Percentiles rank a stretch among this genome's conserved stretches.
phyloP scores from a whole-genome alignment of 2,113 vertebrate species.

The Cervus canadensis region DNA sequence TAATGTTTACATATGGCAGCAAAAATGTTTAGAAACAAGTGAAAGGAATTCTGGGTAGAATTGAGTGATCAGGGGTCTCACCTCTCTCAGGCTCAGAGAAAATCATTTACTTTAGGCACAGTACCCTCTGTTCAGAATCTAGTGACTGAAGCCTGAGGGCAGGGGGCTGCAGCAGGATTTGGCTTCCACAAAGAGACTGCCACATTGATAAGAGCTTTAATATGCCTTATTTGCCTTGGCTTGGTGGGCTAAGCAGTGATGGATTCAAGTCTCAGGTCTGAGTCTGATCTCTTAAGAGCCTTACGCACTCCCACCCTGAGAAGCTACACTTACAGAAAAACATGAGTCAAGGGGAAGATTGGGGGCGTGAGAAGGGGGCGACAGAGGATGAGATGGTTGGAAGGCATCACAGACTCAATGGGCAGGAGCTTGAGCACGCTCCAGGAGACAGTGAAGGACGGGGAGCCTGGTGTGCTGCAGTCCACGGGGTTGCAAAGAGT shows the following conservation, averaged over 20 bases:
- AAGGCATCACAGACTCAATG: background rate
- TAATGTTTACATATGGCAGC: background rate
- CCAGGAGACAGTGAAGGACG: background rate
- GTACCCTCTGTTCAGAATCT: background rate
- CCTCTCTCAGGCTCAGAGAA: background rate
- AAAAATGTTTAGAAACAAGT: constrained; percentile 7
- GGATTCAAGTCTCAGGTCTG: background rate
- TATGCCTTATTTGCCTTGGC: background rate
- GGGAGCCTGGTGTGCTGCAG: background rate
- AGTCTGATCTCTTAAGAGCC: background rate
- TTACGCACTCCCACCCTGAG: background rate
- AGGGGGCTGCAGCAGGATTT: background rate
- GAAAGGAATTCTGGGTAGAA: background rate
- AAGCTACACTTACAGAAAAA: background rate
- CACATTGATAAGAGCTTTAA: background rate
- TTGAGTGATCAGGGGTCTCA: background rate
- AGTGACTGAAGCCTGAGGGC: background rate
- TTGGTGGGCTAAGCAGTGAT: background rate
- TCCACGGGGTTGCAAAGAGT: background rate
- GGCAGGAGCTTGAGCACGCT: background rate
- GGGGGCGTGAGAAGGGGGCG: background rate
- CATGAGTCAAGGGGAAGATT: background rate
- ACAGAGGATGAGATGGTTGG: background rate
- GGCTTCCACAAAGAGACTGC: background rate
- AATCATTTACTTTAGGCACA: background rate